These are phyloP conservation scores for Temnopleurus reevesii DNA, from an alignment of 53 echinoderm and acorn worm species.

Conservation along the genomic window DNA sequence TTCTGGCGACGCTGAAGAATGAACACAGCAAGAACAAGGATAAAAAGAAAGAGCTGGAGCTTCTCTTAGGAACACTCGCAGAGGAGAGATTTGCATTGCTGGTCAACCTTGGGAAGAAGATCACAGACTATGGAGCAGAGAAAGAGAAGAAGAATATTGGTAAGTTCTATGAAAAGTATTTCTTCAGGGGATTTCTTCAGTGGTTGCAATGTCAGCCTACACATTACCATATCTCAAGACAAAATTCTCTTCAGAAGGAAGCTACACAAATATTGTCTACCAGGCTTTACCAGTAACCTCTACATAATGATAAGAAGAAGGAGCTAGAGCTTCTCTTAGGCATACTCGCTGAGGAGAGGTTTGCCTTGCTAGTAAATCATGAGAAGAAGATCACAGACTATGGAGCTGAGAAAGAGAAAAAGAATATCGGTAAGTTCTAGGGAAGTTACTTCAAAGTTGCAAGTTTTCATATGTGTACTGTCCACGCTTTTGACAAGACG, in stretches of 20 bases:
- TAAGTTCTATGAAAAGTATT: no score
- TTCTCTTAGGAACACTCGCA: conserved; percentile 76
- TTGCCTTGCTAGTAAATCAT: conserved; percentile 88
- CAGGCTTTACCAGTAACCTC: no score
- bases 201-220: no score
- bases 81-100: conserved; percentile 94
- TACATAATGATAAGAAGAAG: conserved; percentile 96
- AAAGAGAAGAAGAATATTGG: conserved; percentile 97
- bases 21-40: conserved; percentile 87
- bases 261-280: no score
- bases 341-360: conserved; percentile 85
- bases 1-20: conserved; percentile 87
- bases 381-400: conserved; percentile 99
- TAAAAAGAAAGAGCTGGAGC: conserved; percentile 95
- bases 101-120: conserved; percentile 97
- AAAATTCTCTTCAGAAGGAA: no score
- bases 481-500: no score
- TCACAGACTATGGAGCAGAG: conserved; percentile 96
- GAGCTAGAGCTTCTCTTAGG: conserved; percentile 88
- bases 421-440: conserved; percentile 95
- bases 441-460: no score
- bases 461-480: no score
- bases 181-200: no score
- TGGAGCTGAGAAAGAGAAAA: conserved; percentile 93
- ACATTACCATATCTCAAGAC: no score